phyloP scores from a whole-genome alignment of 1,140 invertebrate species.

The Cyclargus thomasi region DNA sequence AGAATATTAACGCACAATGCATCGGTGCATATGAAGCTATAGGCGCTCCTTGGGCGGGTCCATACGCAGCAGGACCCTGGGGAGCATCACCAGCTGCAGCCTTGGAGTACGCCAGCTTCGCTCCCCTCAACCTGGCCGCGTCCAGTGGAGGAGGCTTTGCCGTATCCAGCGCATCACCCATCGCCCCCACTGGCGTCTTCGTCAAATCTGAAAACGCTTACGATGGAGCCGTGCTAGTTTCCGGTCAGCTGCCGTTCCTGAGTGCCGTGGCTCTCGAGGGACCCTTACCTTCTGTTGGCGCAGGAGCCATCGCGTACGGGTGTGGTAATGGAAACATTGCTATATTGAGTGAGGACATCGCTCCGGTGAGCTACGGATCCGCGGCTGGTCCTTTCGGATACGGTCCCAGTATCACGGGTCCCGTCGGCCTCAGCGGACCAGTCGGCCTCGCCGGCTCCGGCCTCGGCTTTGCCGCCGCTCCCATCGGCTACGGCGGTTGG shows the following conservation, averaged over 20 bases:
- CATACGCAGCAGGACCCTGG: neutral
- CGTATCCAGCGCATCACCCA: constrained; percentile 33
- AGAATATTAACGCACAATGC: constrained; percentile 26
- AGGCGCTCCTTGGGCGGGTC: neutral
- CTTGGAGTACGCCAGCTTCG: constrained; percentile 15
- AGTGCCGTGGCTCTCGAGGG: constrained; percentile 39
- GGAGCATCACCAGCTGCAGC: constrained; percentile 4
- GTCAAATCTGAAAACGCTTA: constrained; percentile 37
- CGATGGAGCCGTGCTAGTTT: constrained; percentile 36
- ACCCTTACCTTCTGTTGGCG: constrained; percentile 32
- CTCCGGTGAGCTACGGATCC: constrained; percentile 11
- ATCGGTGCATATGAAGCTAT: constrained; percentile 18
- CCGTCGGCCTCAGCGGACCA: neutral
- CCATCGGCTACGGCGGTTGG: neutral
- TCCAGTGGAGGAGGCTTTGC: constrained; percentile 31
- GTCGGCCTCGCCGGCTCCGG: neutral
- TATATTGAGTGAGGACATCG: constrained; percentile 32
- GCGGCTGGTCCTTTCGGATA: constrained; percentile 7
- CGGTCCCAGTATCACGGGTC: constrained; percentile 4
- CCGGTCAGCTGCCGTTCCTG: constrained; percentile 40
- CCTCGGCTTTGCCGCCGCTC: neutral
- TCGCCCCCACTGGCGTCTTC: constrained; percentile 33
- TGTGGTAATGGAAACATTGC: constrained; percentile 37
- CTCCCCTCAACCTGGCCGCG: constrained; percentile 22
- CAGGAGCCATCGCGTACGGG: constrained; percentile 30